Evolutionary conservation across 2,797 vertebrate genomes (phyloP).

Genomic region (Streptopelia turtur): DNA sequence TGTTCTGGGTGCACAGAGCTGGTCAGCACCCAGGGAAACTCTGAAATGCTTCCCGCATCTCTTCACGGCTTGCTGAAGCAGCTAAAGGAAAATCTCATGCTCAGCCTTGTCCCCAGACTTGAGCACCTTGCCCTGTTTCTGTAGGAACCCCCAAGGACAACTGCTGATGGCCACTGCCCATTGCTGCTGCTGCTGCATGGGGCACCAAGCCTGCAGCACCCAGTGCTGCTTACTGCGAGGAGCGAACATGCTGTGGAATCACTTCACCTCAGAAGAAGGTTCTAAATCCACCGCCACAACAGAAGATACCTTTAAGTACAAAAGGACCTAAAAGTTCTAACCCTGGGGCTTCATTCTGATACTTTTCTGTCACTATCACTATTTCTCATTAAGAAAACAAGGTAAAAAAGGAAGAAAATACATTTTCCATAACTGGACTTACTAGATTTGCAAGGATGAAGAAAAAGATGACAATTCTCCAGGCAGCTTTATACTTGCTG

Average conservation of each 20-base stretch:
- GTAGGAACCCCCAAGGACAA: rapidly evolving
- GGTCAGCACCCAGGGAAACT: neutral
- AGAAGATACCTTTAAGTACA: neutral
- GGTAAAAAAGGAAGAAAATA: rapidly evolving
- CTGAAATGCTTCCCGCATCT: neutral
- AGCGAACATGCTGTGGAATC: rapidly evolving
- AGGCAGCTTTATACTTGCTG: neutral
- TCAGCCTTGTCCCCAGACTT: neutral
- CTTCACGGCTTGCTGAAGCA: neutral
- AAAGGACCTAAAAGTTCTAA: neutral
- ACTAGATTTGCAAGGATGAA: neutral
- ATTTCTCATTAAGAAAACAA: neutral
- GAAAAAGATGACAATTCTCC: neutral
- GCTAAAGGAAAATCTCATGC: neutral
- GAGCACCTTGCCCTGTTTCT: neutral
- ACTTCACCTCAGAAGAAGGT: neutral
- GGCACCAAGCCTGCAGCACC: neutral
- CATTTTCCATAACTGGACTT: neutral
- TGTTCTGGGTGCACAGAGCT: rapidly evolving
- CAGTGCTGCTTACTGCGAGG: neutral
- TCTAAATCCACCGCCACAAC: neutral
- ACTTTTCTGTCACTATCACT: neutral
- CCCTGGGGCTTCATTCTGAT: neutral
- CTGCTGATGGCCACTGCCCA: rapidly evolving
- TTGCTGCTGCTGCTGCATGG: too few relatives aligned